Base-by-base conservation (phyloP, 1,140 invertebrate species). In the Zaprionus kolodkinae region DNA sequence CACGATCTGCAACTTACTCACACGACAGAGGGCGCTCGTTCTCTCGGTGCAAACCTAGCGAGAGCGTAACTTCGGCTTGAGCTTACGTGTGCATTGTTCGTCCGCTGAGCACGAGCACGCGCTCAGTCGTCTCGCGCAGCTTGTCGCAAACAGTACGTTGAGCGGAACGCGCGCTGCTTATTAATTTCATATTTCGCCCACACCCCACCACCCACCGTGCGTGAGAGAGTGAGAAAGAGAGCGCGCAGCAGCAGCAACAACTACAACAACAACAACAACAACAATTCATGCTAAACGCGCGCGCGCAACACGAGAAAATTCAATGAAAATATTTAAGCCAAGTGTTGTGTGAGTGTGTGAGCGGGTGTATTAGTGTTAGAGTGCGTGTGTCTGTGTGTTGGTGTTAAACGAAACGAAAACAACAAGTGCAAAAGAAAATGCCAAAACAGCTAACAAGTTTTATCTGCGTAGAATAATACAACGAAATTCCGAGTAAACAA, bases 381-480 rank as follows among this genome's bases (percentile, higher is more conserved):
- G 71, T 72, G 36, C 36, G n/a, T 54, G 55, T 68, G 72, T 33
- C 64, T 72, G 62, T 69, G 72, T 76, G 65, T 72, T 54, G 48
- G 71, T 76, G 75, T 72, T 60, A 50, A 71, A 25, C 45, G 60
- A 66, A 64, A 71, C 65, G 61, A 72, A 68, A 55, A 57, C 35
- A 75, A 38, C 81, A 90, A 88, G 81, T 88, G 85, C 81, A 85
- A 74, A 75, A 88, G 78, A 76, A 81, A 89, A 81, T 81, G 78
- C 55, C 65, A 72, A 74, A 81, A 81, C 70, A 74, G 85, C 57
- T 73, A 89, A 88, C 83, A 69, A 80, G 84, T 87, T 88, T 79
- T 60, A 76, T 79, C 74, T 87, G 80, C 74, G 85, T 79, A 89
- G 85, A 88, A 89, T 76, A 88, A 89, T 76, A 50, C 52, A 73